These are phyloP conservation scores for Oryzias sinensis DNA, from an alignment of 2,797 vertebrate genomes.

Conservation along the genomic window DNA sequence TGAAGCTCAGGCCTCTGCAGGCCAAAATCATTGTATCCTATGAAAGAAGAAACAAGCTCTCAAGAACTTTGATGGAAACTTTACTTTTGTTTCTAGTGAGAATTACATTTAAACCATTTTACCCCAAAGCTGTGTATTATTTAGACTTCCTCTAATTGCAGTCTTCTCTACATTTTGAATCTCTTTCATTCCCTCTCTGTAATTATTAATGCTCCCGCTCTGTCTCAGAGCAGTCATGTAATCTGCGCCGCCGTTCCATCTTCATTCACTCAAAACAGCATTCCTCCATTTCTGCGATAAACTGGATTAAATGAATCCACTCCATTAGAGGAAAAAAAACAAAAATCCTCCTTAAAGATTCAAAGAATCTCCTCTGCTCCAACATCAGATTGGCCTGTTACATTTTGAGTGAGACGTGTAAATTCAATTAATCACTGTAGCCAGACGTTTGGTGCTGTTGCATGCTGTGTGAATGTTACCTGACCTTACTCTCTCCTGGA, in stretches of 20 bases:
- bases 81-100: conserved; percentile 25
- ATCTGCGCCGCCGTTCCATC: conserved; percentile 20
- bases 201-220: conserved; percentile 68
- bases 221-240: conserved; percentile 22
- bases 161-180: conserved; percentile 64
- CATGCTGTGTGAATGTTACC: conserved; percentile 64
- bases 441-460: conserved; percentile 29
- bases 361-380: conserved; percentile 45
- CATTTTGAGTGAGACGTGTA: conserved; percentile 40
- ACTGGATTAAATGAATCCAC: conserved; percentile 44
- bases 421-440: conserved; percentile 51
- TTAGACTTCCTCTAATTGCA: conserved; percentile 66
- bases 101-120: conserved; percentile 52
- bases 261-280: conserved; percentile 9
- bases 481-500: conserved; percentile 60
- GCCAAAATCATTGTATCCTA: conserved; percentile 21
- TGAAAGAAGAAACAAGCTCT: conserved; percentile 40
- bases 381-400: conserved; percentile 44
- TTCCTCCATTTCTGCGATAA: conserved; percentile 35
- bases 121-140: conserved; percentile 63
- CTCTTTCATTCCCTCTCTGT: conserved; percentile 41
- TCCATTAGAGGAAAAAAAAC: conserved; percentile 10
- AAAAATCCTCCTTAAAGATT: conserved; percentile 31
- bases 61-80: conserved; percentile 38
- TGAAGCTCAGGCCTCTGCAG: conserved; percentile 15